Base-by-base conservation (phyloP, 2,888 invertebrate species). In the Lepeophtheirus nordmannii region DNA sequence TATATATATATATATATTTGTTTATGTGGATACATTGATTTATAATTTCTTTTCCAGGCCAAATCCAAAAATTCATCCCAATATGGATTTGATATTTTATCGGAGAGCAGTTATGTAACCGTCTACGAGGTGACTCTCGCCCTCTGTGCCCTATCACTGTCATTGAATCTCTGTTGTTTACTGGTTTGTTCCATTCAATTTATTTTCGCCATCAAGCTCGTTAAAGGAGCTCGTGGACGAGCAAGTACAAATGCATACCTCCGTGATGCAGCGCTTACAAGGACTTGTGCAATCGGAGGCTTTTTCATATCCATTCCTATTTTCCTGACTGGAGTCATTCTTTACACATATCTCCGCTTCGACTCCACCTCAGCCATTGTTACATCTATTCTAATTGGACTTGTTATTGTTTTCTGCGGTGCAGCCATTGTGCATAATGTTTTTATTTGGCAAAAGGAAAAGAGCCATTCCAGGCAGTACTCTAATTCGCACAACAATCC, bases 221-320 rank as follows among this genome's bases (percentile, higher is more conserved):
- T 89, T 73, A 86, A 89, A 74, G 85, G 88, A 65, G 85, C 87
- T 67, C 86, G 87, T 73, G 87, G 85, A 72, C 83, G 84, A 74
- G 82, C 80, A 74, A 80, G 91, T 74, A 87, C 89, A 69, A 87
- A 87, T 76, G 89, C 89, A 78, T 93, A 90, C 78, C 81, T 93
- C 75, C 87, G 89, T 76, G 90, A 91, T 77, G 90, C 91, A 65
- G 88, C 91, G 69, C 84, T 87, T 70, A 91, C 89, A 69, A 81
- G 92, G 71, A 86, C 90, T 39, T 89, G 91, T 74, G 91, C 92
- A 65, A 87, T 92, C 69, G 88, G 89, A 72, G 92, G 91, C 69
- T 92, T 92, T 78, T 92, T 92, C 75, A 85, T 92, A 73, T 92
- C 92, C 67, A 89, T 93, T 79, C 92, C 92, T 71, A 87, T 90